Base-by-base conservation (phyloP, 2,113 vertebrate genomes). In the Paedocypris sp. region DNA sequence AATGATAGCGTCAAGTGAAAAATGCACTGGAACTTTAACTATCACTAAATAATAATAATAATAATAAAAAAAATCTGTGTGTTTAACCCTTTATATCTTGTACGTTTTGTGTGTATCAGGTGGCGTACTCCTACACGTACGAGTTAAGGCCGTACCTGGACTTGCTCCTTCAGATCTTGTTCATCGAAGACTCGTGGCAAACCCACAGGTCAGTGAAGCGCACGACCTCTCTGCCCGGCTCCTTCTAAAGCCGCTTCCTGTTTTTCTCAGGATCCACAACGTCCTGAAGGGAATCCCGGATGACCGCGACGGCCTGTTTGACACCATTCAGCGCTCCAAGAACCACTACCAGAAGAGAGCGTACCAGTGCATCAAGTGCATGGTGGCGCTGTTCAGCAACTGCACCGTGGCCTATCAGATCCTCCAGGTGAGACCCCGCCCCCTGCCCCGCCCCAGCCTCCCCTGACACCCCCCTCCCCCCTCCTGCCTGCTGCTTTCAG, bases 291-390 rank as follows among this genome's bases (percentile, higher is more conserved):
- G 95, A 73, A 99, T 99, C 69, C 95, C 95, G 0, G 95, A 99
- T 75, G 95, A 99, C 73, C 82, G 95, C 65, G 95, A 99, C 66
- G 95, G 95, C 33, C 88, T 99, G 0, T 99, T 99, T 80, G 95
- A 99, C 80, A 99, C 95, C 82, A 99, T 99, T 80, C 95, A 99
- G 73, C 93, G 95, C 75, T 98, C 95, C 3, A 99, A 99, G 82
- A 99, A 97, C 83, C 95, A 99, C 87, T 99, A 98, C 76, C 95
- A 99, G 83, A 99, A 99, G 81, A 87, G 95, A 74, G 95, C 95
- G 61, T 99, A 99, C 74, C 95, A 99, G 68, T 99, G 95, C 82
- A 98, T 98, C 81, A 98, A 99, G 76, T 99, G 94, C 83, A 98
- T 99, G 95, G 95, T 98, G 70, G 93, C 94, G 43, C 89, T 99